Evolutionary conservation across 2,888 invertebrate species (phyloP).

Genomic region (Macrosiphum euphorbiae): DNA sequence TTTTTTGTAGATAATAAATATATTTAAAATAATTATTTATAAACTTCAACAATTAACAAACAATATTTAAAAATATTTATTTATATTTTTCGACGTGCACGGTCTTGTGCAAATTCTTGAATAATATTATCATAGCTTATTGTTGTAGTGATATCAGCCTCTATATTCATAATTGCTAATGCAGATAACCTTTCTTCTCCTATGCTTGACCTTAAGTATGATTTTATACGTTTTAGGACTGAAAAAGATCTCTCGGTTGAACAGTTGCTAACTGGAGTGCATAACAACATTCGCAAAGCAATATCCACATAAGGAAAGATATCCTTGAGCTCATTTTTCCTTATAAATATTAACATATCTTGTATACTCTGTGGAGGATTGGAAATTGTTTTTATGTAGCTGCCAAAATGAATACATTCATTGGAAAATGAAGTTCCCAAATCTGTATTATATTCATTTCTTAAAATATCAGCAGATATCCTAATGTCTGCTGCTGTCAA

Average conservation of each 20-base stretch:
- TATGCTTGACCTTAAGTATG: neutral
- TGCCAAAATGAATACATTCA: neutral
- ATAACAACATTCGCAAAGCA: neutral
- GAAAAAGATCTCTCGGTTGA: neutral
- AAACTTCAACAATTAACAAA: neutral
- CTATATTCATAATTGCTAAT: neutral
- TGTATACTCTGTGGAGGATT: neutral
- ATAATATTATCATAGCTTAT: constrained; percentile 5
- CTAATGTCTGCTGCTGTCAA: neutral
- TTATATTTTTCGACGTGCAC: neutral
- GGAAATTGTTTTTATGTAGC: neutral
- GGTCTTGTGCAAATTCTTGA: neutral
- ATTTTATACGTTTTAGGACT: neutral
- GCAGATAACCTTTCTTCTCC: neutral
- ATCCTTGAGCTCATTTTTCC: neutral
- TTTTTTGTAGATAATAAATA: neutral
- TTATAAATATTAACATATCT: neutral
- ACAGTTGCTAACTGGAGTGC: neutral
- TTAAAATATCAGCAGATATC: neutral
- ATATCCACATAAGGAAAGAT: neutral
- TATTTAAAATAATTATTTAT: neutral
- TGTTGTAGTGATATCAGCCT: neutral
- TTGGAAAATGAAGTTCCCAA: neutral
- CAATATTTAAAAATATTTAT: neutral
- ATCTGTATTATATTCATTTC: constrained; percentile 1